A percentile compares a stretch with the other conserved stretches of the same genome.
These are phyloP conservation scores for Cheumatopsyche charites DNA, from an alignment of 1,140 invertebrate species.

Conservation along the genomic window DNA sequence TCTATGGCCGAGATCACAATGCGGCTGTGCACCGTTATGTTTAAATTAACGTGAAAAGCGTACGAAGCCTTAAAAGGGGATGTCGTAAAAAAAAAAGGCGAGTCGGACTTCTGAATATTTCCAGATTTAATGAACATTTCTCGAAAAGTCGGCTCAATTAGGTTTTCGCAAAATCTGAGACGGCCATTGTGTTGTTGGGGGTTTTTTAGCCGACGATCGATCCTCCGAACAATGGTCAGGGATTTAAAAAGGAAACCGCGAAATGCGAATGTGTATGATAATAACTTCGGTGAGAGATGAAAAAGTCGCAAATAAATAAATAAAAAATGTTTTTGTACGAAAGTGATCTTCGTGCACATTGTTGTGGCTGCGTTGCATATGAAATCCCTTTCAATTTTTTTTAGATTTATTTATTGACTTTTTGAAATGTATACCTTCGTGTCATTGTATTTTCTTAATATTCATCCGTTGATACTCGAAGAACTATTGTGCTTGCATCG, in stretches of 20 bases:
- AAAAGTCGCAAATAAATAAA: not conserved
- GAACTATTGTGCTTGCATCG: no score
- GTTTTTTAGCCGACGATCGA: conserved; percentile 29
- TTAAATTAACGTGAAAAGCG: conserved; percentile 41
- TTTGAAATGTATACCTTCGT: no score
- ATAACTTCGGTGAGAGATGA: conserved; percentile 9
- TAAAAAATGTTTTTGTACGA: conserved; percentile 29
- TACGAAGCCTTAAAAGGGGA: conserved; percentile 29
- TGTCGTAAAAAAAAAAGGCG: conserved; percentile 1
- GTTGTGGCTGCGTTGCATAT: conserved; percentile 23
- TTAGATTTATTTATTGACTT: no score
- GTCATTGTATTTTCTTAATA: no score
- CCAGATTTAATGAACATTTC: not conserved
- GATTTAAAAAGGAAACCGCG: conserved; percentile 38
- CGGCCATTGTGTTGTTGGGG: conserved; percentile 3
- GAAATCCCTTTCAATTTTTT: no score
- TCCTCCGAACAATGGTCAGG: conserved; percentile 21
- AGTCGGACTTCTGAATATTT: no score
- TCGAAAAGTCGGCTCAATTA: conserved; percentile 23
- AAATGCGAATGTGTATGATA: conserved; percentile 32
- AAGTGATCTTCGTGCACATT: conserved; percentile 25
- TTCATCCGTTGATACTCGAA: no score
- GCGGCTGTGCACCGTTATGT: conserved; percentile 42
- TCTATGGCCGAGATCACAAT: conserved; percentile 36
- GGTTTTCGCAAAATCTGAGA: conserved; percentile 16